A percentile compares a stretch with the other conserved stretches of the same genome.
These are phyloP conservation scores for Gila orcuttii DNA, from an alignment of 2,113 vertebrate genomes.

Conservation along the genomic window DNA sequence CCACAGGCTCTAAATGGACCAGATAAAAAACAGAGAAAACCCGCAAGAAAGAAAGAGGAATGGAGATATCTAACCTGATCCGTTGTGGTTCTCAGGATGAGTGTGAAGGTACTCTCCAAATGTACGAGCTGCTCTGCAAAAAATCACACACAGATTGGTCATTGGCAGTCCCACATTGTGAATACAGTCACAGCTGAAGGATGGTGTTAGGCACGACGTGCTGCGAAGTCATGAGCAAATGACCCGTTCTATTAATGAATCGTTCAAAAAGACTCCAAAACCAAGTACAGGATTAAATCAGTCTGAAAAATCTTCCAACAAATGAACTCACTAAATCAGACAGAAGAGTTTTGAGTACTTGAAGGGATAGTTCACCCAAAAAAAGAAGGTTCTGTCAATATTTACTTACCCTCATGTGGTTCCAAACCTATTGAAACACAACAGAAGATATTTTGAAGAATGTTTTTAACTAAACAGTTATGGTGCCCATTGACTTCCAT, in stretches of 20 bases:
- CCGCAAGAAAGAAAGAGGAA: not conserved
- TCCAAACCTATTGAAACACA: not conserved
- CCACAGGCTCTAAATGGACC: not conserved
- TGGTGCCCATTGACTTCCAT: not conserved
- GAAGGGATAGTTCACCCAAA: not conserved
- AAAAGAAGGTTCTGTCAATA: not conserved
- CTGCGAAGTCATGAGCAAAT: not conserved
- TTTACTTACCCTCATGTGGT: not conserved
- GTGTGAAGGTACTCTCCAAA: conserved; percentile 97
- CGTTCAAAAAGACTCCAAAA: not conserved
- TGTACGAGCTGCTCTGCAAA: conserved; percentile 90
- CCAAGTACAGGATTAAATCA: not conserved
- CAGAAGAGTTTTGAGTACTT: not conserved
- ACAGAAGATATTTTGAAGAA: not conserved
- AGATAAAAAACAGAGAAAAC: not conserved
- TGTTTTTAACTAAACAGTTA: not conserved
- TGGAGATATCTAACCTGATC: conserved; percentile 86
- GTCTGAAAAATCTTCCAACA: not conserved
- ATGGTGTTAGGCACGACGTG: not conserved
- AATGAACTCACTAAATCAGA: not conserved
- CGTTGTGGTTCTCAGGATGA: conserved; percentile 89
- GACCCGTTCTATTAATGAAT: not conserved
- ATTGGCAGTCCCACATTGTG: not conserved
- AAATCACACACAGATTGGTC: conserved; percentile 44
- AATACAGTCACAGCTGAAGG: not conserved